These are phyloP conservation scores for Hemibagrus wyckioides DNA, from an alignment of 2,113 vertebrate genomes.

Conservation along the genomic window DNA sequence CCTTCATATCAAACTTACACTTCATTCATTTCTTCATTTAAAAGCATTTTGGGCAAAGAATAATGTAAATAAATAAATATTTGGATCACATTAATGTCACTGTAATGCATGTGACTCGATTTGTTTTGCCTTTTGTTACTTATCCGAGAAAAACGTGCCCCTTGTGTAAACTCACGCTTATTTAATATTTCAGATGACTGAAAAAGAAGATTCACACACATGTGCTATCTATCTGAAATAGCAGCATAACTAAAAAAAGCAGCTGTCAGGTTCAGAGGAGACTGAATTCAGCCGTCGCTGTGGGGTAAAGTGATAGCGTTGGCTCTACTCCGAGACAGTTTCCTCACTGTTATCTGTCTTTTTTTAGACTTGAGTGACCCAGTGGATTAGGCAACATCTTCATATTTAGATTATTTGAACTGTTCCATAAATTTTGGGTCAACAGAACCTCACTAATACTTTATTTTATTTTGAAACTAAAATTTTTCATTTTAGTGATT, in stretches of 20 bases:
- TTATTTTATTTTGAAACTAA: too few species aligned
- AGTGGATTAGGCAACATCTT: neutral
- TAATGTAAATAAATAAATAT: neutral
- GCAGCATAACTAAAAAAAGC: neutral
- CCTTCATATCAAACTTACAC: too few species aligned
- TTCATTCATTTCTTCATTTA: neutral
- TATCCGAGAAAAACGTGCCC: neutral
- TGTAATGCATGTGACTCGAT: neutral
- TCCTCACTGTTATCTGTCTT: neutral
- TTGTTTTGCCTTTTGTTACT: neutral
- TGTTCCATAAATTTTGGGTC: neutral
- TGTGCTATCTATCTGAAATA: too few species aligned
- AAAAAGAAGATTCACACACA: neutral
- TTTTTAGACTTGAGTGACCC: neutral
- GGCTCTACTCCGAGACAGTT: neutral
- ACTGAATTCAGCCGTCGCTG: neutral
- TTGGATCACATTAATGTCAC: neutral
- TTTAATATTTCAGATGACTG: conserved; percentile 3
- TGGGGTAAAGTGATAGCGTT: conserved; percentile 14
- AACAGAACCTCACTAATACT: neutral
- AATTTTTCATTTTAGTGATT: neutral
- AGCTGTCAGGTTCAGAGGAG: neutral
- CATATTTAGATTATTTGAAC: neutral
- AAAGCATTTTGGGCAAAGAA: neutral
- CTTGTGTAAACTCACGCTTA: neutral